These are phyloP conservation scores for Bombus superbus DNA, from an alignment of 1,140 invertebrate genomes.

Conservation along the genomic window DNA sequence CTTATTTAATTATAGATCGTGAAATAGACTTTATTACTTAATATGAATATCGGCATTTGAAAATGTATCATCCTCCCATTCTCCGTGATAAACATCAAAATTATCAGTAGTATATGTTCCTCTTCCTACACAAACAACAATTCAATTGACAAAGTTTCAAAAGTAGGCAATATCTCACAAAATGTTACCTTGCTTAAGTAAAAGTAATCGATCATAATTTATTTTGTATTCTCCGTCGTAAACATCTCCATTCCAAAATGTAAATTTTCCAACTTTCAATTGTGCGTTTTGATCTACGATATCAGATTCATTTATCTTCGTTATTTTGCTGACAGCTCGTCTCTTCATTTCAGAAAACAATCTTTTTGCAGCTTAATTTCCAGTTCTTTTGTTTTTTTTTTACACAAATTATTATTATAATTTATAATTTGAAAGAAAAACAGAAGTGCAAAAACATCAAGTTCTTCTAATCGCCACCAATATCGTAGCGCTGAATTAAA, in stretches of 20 bases:
- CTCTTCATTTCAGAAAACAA: slow-evolving; percentile 15
- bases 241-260: slow-evolving; percentile 62
- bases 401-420: neutral
- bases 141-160: neutral
- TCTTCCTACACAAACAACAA: slow-evolving; percentile 14
- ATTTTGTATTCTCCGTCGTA: slow-evolving; percentile 62
- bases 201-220: slow-evolving; percentile 20
- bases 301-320: neutral
- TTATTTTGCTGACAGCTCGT: neutral
- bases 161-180: neutral
- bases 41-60: slow-evolving; percentile 38
- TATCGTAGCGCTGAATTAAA: slow-evolving; percentile 16
- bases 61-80: slow-evolving; percentile 60
- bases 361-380: neutral
- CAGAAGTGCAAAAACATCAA: neutral
- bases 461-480: neutral
- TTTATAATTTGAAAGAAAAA: neutral
- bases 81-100: slow-evolving; percentile 60
- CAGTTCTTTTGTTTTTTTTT: neutral
- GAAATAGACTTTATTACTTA: slow-evolving; percentile 46
- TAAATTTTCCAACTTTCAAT: slow-evolving; percentile 43
- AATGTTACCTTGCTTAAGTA: slow-evolving; percentile 62
- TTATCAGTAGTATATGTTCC: slow-evolving; percentile 65
- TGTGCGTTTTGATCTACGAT: neutral
- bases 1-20: neutral